phyloP scores from a whole-genome alignment of 2,113 vertebrate genomes.

The Paracanthobrama guichenoti region DNA sequence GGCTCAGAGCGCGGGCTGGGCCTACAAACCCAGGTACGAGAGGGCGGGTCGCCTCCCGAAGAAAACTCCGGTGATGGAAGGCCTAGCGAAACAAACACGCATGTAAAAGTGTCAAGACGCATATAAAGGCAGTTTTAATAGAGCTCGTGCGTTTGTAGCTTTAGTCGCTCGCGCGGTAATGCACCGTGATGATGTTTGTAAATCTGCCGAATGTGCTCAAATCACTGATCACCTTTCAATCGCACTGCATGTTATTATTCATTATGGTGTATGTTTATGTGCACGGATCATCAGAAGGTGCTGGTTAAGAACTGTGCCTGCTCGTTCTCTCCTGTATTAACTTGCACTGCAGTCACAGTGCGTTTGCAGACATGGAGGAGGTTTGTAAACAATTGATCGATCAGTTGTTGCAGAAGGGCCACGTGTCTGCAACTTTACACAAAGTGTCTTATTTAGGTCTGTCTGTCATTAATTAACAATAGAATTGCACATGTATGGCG shows the following conservation, averaged over 20 bases:
- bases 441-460: slow-evolving; percentile 9
- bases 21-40: slow-evolving; percentile 92
- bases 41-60: slow-evolving; percentile 71
- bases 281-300: neutral
- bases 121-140: neutral
- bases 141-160: neutral
- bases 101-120: neutral
- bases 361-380: slow-evolving; percentile 1
- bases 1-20: slow-evolving; percentile 85
- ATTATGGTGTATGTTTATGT: neutral
- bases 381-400: slow-evolving; percentile 48
- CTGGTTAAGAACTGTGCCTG: neutral
- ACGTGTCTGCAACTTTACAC: slow-evolving; percentile 53
- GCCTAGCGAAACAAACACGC: slow-evolving; percentile 59
- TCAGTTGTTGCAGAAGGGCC: slow-evolving; percentile 29
- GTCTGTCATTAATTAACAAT: neutral
- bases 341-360: neutral
- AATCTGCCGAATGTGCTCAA: neutral
- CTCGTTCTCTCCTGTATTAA: neutral
- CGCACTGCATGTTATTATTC: neutral
- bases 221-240: slow-evolving; percentile 4
- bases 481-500: neutral
- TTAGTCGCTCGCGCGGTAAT: neutral
- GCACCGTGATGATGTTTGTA: neutral
- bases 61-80: slow-evolving; percentile 77